Evolutionary conservation across 2,113 vertebrate species (phyloP).

Genomic region (Probosciger aterrimus): DNA sequence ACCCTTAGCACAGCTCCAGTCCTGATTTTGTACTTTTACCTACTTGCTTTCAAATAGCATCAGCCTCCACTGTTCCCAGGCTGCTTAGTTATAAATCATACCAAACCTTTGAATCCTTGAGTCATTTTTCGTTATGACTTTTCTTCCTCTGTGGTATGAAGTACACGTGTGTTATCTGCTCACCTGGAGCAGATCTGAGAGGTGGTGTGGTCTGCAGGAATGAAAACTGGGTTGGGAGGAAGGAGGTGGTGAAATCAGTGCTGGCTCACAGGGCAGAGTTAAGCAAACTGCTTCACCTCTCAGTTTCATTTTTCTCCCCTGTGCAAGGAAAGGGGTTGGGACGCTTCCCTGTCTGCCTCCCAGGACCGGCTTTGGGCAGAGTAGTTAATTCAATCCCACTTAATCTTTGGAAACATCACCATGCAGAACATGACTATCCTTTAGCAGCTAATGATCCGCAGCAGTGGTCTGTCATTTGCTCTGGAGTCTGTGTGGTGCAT

Average conservation of each 20-base stretch:
- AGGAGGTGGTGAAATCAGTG: not conserved
- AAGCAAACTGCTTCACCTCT: not conserved
- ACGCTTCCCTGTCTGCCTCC: not conserved
- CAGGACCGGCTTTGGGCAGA: not conserved
- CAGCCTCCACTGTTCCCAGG: not conserved
- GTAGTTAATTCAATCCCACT: not conserved
- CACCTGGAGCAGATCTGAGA: not conserved
- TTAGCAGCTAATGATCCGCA: not conserved
- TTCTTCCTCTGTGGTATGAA: not conserved
- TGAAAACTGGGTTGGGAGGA: not conserved
- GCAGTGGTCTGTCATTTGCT: not conserved
- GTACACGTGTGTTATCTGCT: not conserved
- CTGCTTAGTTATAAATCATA: not conserved
- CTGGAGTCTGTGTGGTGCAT: not conserved
- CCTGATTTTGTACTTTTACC: not conserved
- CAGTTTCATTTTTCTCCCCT: not conserved
- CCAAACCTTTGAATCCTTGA: conserved; percentile 16
- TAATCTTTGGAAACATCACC: not conserved
- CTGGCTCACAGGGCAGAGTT: not conserved
- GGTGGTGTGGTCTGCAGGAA: not conserved
- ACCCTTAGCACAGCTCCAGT: not conserved
- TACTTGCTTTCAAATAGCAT: not conserved
- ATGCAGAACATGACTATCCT: not conserved
- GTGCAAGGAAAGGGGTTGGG: not conserved
- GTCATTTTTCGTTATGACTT: not conserved